phyloP scores from a whole-genome alignment of 1,140 invertebrate genomes.

The Panulirus ornatus region DNA sequence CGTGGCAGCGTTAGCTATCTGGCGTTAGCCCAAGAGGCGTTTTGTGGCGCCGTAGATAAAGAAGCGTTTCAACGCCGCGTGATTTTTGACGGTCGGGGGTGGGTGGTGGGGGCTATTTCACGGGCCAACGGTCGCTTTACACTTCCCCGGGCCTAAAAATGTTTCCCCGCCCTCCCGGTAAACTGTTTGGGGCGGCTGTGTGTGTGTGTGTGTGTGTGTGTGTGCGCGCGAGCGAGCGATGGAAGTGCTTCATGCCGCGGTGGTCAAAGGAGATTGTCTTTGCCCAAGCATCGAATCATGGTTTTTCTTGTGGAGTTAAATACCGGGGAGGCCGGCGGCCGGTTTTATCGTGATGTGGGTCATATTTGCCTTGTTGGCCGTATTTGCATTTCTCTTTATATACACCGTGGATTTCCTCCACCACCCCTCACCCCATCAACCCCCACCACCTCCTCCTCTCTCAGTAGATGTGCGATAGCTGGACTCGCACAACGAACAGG shows the following conservation, averaged over 20 bases:
- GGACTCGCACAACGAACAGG: neutral
- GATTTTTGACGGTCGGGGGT: neutral
- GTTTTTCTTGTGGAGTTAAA: slow-evolving; percentile 1
- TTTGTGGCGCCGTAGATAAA: neutral
- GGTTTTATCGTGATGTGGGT: neutral
- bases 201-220: slow-evolving; percentile 9
- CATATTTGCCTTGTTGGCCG: neutral
- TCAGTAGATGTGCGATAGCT: neutral
- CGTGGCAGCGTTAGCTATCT: too few relatives aligned
- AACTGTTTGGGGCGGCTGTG: neutral
- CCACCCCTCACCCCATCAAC: too few relatives aligned
- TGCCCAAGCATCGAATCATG: slow-evolving; percentile 3
- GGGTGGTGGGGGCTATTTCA: neutral
- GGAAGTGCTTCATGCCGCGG: neutral
- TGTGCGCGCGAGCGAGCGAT: neutral
- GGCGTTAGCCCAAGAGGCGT: neutral
- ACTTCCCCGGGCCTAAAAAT: neutral
- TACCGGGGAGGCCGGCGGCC: too few relatives aligned
- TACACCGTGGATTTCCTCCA: too few relatives aligned
- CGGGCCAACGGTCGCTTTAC: neutral
- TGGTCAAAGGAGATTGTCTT: slow-evolving; percentile 17
- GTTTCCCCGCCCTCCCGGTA: too few relatives aligned
- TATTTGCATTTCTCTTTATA: neutral
- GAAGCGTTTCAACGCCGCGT: neutral
- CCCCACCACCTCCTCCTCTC: too few relatives aligned